Evolutionary conservation across 1,140 invertebrate species (phyloP), one percentile per base, ranked within the genome.

Genomic region (Goniozus legneri): DNA sequence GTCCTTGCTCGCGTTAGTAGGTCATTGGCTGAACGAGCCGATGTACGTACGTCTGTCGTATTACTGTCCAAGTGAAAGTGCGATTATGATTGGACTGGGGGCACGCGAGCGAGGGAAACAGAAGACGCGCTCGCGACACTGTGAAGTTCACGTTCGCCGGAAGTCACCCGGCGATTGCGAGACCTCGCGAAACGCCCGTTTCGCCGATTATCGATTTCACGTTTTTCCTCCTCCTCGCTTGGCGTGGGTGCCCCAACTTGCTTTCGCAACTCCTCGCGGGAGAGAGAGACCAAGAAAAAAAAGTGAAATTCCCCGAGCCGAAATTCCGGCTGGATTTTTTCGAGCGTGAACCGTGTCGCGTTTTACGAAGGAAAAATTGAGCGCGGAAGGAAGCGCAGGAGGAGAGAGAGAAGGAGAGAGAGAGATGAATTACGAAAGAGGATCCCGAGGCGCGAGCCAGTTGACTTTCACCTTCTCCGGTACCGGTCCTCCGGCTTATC

Each of bases 81-180:
- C 32, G 58, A 55, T 30, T 60, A 50, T 58, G n/a, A n/a, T n/a
- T n/a, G n/a, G n/a, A n/a, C n/a, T n/a, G n/a, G n/a, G n/a, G n/a
- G n/a, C n/a, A n/a, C n/a, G n/a, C n/a, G n/a, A n/a, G n/a, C n/a
- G n/a, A n/a, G n/a, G n/a, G n/a, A n/a, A n/a, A n/a, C n/a, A n/a
- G n/a, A n/a, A n/a, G n/a, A n/a, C n/a, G n/a, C n/a, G n/a, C n/a
- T n/a, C n/a, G n/a, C 56, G 59, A 51, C 58, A 55, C 55, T 57
- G 61, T 70, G 68, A 73, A 71, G 70, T 71, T 73, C 70, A 73
- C 59, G 70, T 73, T 73, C 70, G 69, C 62, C 64, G 51, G 44
- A 54, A 61, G 58, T 56, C 56, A 60, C 34, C 36, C 34, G 32
- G n/a, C n/a, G n/a, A n/a, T n/a, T n/a, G n/a, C 33, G 8, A 14